phyloP scores from a whole-genome alignment of 1,140 invertebrate genomes.

The Cydia splendana region DNA sequence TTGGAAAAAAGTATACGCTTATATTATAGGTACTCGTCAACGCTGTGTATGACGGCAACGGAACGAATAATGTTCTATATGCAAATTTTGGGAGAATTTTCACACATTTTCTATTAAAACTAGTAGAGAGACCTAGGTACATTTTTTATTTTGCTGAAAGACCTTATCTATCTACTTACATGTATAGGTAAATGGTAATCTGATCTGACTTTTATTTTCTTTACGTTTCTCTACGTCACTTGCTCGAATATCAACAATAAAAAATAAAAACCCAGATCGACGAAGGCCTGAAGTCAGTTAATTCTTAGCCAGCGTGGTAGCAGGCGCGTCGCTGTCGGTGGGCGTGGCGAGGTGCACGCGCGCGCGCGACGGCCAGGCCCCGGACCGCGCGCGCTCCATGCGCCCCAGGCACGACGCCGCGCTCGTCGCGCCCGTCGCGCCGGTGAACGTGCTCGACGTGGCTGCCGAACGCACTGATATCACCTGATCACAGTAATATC shows the following conservation, averaged over 20 bases:
- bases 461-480: slow-evolving; percentile 61
- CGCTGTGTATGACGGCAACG: too few relatives aligned
- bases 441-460: background rate
- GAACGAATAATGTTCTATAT: too few relatives aligned
- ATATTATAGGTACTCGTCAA: too few relatives aligned
- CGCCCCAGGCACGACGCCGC: slow-evolving; percentile 51
- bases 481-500: slow-evolving; percentile 43
- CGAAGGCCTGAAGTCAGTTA: slow-evolving; percentile 20
- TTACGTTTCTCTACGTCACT: too few relatives aligned
- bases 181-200: too few relatives aligned
- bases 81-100: too few relatives aligned
- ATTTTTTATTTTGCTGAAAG: too few relatives aligned
- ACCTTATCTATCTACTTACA: too few relatives aligned
- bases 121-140: too few relatives aligned
- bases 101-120: too few relatives aligned
- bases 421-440: slow-evolving; percentile 41
- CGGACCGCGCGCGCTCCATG: slow-evolving; percentile 47
- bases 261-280: background rate
- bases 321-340: slow-evolving; percentile 49
- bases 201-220: too few relatives aligned
- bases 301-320: slow-evolving; percentile 57
- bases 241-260: background rate
- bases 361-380: slow-evolving; percentile 57
- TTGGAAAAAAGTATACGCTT: too few relatives aligned
- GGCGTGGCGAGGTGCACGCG: slow-evolving; percentile 62